These are phyloP conservation scores for Aphelenchoides besseyi DNA, from an alignment of 1,140 invertebrate species.

Conservation along the genomic window DNA sequence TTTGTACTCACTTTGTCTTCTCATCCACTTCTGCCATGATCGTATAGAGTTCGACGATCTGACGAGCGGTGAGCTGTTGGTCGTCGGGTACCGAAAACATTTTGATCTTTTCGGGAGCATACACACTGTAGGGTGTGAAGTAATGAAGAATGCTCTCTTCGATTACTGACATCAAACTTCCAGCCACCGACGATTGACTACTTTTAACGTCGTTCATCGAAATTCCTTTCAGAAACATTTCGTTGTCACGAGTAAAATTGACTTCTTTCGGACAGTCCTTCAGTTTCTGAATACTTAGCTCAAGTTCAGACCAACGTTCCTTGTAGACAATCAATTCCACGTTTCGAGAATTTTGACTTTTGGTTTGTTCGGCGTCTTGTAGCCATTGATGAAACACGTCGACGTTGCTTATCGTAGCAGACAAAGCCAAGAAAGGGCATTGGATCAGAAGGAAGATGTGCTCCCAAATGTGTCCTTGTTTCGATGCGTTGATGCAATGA, in stretches of 20 bases:
- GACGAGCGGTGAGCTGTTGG: conserved; percentile 58
- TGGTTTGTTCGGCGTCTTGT: conserved; percentile 38
- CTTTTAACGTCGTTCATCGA: conserved; percentile 2
- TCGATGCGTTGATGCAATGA: conserved; percentile 56
- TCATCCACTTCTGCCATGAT: conserved; percentile 53
- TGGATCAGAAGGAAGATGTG: conserved; percentile 61
- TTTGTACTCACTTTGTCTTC: conserved; percentile 40
- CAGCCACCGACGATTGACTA: background rate
- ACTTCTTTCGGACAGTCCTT: conserved; percentile 34
- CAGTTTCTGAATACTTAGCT: conserved; percentile 49
- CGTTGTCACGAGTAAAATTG: conserved; percentile 28
- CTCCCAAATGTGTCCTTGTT: conserved; percentile 61
- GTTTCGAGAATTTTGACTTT: conserved; percentile 28
- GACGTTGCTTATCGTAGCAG: conserved; percentile 58
- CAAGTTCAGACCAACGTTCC: conserved; percentile 61
- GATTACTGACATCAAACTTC: conserved; percentile 12
- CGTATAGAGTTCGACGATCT: conserved; percentile 55
- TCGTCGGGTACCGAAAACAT: conserved; percentile 62
- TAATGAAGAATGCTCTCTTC: conserved; percentile 29
- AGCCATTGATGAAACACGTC: conserved; percentile 55
- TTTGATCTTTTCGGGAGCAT: conserved; percentile 57
- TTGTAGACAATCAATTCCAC: conserved; percentile 58
- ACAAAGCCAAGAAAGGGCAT: conserved; percentile 60
- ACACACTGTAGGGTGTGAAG: conserved; percentile 59
- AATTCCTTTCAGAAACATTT: conserved; percentile 18